These are phyloP conservation scores for Ondatra zibethicus DNA, from an alignment of 2,113 vertebrate genomes.

Conservation along the genomic window DNA sequence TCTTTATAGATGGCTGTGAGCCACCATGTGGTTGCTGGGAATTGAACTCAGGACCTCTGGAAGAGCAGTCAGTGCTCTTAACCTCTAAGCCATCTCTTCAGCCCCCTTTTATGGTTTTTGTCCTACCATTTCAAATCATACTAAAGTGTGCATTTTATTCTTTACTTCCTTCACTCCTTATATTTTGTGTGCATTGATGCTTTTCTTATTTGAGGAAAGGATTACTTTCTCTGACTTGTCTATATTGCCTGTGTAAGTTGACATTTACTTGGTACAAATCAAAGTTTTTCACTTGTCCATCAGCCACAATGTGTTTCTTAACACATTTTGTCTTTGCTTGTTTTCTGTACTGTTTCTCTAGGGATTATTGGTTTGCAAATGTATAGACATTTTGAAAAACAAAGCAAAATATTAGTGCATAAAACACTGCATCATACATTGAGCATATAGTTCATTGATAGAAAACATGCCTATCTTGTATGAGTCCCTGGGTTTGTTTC, in stretches of 20 bases:
- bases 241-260: background rate
- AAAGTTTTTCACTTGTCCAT: background rate
- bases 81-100: too few species aligned
- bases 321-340: background rate
- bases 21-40: too few species aligned
- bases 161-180: background rate
- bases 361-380: background rate
- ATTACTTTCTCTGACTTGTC: background rate
- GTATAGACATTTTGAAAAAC: background rate
- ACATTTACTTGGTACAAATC: background rate
- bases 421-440: background rate
- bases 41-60: too few species aligned
- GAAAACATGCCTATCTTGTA: background rate
- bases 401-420: background rate
- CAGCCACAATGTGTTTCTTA: background rate
- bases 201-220: background rate
- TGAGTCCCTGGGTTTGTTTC: background rate
- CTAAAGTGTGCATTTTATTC: background rate
- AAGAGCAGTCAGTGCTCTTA: too few species aligned
- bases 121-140: background rate
- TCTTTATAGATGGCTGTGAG: too few species aligned
- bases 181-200: background rate
- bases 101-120: background rate
- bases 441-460: background rate
- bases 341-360: background rate